Conservation (phyloP, 2,113 vertebrate species). For the Triplophysa siluroides region DNA sequence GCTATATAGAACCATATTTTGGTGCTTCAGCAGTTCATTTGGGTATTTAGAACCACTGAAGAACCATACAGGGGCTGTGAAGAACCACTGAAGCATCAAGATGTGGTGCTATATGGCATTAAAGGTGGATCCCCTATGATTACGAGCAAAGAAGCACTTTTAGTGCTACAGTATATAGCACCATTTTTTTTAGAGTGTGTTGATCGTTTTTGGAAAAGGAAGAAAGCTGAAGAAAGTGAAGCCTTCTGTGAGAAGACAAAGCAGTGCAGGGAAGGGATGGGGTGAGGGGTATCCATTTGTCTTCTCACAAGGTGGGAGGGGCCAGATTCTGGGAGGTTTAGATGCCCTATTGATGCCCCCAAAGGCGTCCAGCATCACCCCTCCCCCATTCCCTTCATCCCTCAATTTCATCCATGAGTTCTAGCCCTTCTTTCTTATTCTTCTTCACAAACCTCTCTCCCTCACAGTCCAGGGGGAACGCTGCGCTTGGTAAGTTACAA, state of each 20-base stretch:
- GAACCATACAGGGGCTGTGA: too few species aligned
- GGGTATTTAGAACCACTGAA: too few species aligned
- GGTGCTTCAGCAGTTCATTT: too few species aligned
- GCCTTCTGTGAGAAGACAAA: constrained; percentile 14
- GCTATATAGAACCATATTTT: too few species aligned
- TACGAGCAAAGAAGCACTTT: too few species aligned
- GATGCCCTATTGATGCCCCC: constrained; percentile 39
- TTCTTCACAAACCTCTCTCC: constrained; percentile 29
- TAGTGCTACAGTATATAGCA: too few species aligned
- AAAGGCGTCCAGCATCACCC: constrained; percentile 10
- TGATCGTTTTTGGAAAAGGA: background rate
- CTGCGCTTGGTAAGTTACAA: constrained; percentile 40
- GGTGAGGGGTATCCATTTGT: constrained; percentile 41
- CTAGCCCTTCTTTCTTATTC: constrained; percentile 32
- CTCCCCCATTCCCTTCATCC: background rate
- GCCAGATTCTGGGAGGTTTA: constrained; percentile 38
- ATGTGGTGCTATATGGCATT: too few species aligned
- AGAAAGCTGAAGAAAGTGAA: background rate
- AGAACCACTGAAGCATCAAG: too few species aligned
- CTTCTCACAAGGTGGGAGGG: constrained; percentile 41
- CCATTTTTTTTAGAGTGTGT: background rate
- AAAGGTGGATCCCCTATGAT: too few species aligned
- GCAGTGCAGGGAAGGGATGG: constrained; percentile 10
- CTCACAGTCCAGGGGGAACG: constrained; percentile 31
- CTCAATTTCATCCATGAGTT: constrained; percentile 29